These are phyloP conservation scores for Platanista minor DNA, from an alignment of 2,113 vertebrate genomes.

Conservation along the genomic window DNA sequence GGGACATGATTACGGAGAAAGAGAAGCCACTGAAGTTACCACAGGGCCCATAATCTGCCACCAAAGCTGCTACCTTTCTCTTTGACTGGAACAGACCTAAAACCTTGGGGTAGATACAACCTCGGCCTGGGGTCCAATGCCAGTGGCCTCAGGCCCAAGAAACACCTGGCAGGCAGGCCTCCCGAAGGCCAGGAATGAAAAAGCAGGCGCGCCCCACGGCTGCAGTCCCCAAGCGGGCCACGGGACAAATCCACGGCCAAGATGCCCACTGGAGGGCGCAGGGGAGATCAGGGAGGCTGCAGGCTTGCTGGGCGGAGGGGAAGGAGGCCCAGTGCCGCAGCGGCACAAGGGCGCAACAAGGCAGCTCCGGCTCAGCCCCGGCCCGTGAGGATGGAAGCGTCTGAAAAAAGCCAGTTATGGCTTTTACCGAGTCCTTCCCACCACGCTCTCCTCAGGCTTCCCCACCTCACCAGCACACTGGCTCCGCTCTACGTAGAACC, in stretches of 20 bases:
- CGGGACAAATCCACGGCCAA: not conserved
- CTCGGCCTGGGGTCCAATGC: not conserved
- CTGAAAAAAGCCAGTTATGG: not conserved
- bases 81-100: not conserved
- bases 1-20: not conserved
- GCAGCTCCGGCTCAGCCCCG: not conserved
- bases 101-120: not conserved
- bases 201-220: not conserved
- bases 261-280: not conserved
- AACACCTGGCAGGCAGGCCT: not conserved
- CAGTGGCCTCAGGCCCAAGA: not conserved
- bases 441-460: not conserved
- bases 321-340: no score
- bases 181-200: not conserved
- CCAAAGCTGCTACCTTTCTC: not conserved
- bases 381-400: not conserved
- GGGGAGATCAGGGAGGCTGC: not conserved
- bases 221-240: not conserved
- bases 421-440: not conserved
- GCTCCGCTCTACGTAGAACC: not conserved
- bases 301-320: not conserved
- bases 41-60: not conserved
- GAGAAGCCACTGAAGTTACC: not conserved
- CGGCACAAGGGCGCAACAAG: fast-evolving
- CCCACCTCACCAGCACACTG: not conserved